These are phyloP conservation scores for Cabera pusaria DNA, from an alignment of 2,888 invertebrate genomes.

Conservation along the genomic window DNA sequence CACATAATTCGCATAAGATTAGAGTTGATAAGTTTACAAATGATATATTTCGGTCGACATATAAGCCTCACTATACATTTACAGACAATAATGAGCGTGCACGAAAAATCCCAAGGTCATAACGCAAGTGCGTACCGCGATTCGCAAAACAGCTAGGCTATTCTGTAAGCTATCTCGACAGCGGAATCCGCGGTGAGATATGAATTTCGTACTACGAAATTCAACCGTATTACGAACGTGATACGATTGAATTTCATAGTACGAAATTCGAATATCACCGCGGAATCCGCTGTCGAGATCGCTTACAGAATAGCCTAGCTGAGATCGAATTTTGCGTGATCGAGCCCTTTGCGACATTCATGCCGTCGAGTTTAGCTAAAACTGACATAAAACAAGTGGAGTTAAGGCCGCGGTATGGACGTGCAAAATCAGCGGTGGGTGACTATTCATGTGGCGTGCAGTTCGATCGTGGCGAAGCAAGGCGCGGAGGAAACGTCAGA, in stretches of 20 bases:
- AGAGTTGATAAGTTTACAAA: no score
- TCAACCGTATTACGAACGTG: no score
- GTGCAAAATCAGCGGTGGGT: constrained; percentile 75
- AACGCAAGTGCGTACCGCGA: constrained; percentile 36
- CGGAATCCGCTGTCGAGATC: no score
- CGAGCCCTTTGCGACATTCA: constrained; percentile 44
- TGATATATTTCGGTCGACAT: neutral
- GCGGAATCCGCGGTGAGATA: no score
- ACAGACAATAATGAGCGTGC: constrained; percentile 30
- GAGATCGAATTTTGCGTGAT: constrained; percentile 65
- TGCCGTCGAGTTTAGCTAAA: constrained; percentile 52
- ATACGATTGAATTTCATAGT: no score
- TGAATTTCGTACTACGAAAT: no score
- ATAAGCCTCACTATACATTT: constrained; percentile 18
- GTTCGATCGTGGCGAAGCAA: constrained; percentile 77
- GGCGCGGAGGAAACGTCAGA: constrained; percentile 83
- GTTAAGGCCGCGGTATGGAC: constrained; percentile 63
- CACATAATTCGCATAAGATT: no score
- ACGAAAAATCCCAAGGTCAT: constrained; percentile 49
- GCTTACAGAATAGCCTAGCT: no score
- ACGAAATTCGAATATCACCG: no score
- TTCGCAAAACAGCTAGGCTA: constrained; percentile 40
- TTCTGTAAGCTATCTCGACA: no score
- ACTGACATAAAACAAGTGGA: constrained; percentile 62
- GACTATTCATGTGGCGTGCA: constrained; percentile 72